Base-by-base conservation (phyloP, 2,888 invertebrate genomes). In the Zonitis immaculata region DNA sequence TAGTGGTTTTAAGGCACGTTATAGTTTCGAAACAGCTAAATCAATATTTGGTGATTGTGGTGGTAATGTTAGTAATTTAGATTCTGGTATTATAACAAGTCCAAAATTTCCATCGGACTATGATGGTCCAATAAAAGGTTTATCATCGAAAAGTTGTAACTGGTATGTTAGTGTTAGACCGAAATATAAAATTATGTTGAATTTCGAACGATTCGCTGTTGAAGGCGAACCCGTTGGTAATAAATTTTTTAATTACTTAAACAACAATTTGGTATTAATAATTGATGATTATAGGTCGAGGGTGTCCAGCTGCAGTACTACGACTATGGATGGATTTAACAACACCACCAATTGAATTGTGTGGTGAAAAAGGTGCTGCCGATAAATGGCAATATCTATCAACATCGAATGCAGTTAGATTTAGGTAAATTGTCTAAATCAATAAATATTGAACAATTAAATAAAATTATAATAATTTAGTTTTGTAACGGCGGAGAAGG, bases 1-100 rank as follows among this genome's bases (percentile, higher is more conserved):
- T 62, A 95, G 94, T 66, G 98, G 98, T 22, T 99, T 99, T 77
- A 95, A 94, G 74, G 98, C 96, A 11, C 83, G 91, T 66, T 99
- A 96, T 76, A 88, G 91, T 66, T 98, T 97, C 75, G 91, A 95
- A 78, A 80, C 79, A 39, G 89, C 89, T 58, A 90, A 91, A 77
- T 88, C 90, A 30, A 89, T 91, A 73, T 91, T 90, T 71, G 91
- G 91, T 72, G 95, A 94, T 77, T 96, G 96, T 76, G 95, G 95
- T 59, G 88, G 89, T 66, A 93, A 95, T 77, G 88, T 93, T 71
- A 92, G 89, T 64, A 89, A 87, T 65, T 81, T 86, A 68, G 88
- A 89, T 74, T 89, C 85, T 68, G 92, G 86, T 73, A 88, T 82
- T 71, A 89, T 95, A 67, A 85, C 88, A 58, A 94, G 95, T 62